phyloP scores from a whole-genome alignment of 2,888 invertebrate species.

The Philhelius pedissequus region DNA sequence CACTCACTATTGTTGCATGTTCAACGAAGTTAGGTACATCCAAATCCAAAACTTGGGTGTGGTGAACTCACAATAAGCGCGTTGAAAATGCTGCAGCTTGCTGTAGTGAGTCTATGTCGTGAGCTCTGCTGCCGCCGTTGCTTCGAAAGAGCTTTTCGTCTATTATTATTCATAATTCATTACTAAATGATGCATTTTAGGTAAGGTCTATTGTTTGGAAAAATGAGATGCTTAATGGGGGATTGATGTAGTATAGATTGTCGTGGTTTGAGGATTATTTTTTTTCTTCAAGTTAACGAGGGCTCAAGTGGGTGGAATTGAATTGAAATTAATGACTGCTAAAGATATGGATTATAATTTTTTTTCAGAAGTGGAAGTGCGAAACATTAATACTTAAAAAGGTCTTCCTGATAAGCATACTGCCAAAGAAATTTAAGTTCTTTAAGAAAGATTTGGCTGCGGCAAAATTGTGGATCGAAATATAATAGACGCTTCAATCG shows the following conservation, averaged over 20 bases:
- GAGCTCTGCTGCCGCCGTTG: neutral
- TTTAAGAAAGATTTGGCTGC: neutral
- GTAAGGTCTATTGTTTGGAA: constrained; percentile 48
- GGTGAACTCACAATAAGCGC: constrained; percentile 38
- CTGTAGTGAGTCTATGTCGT: neutral
- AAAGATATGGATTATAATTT: constrained; percentile 4
- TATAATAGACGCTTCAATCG: neutral
- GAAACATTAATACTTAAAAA: neutral
- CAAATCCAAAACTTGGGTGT: constrained; percentile 48
- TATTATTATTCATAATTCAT: constrained; percentile 67
- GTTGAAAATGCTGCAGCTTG: constrained; percentile 26
- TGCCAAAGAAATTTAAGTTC: neutral
- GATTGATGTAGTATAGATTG: constrained; percentile 26
- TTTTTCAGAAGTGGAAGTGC: neutral
- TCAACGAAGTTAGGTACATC: neutral
- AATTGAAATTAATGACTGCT: constrained; percentile 45
- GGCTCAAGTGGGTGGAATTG: constrained; percentile 45
- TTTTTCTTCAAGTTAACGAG: constrained; percentile 49
- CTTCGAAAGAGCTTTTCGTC: constrained; percentile 3
- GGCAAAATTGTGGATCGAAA: neutral
- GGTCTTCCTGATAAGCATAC: neutral
- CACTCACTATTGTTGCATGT: constrained; percentile 1
- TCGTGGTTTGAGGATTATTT: constrained; percentile 43
- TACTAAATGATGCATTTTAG: constrained; percentile 65
- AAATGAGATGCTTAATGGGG: constrained; percentile 14